A percentile compares a stretch with the other conserved stretches of the same genome.
These are phyloP conservation scores for Drosophila sordidapex DNA, from an alignment of 2,888 invertebrate species.

Conservation along the genomic window DNA sequence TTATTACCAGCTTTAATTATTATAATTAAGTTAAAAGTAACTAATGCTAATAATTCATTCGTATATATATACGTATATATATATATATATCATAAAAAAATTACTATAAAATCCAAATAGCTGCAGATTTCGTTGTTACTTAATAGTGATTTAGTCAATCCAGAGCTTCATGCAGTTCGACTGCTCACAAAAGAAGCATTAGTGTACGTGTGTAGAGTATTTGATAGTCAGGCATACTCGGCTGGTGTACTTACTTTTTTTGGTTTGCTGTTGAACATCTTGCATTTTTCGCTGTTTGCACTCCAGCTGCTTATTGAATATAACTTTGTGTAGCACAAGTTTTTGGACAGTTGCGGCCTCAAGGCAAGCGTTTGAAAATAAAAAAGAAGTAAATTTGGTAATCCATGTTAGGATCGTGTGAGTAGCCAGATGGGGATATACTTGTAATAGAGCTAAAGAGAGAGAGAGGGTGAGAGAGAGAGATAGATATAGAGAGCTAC, in stretches of 20 bases:
- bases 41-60: background rate
- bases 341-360: conserved; percentile 54
- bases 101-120: background rate
- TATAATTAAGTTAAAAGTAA: background rate
- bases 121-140: background rate
- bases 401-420: conserved; percentile 22
- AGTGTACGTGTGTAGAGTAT: background rate
- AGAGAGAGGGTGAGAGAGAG: conserved; percentile 5
- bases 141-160: background rate
- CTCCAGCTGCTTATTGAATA: conserved; percentile 68
- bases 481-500: conserved; percentile 10
- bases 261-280: conserved; percentile 17
- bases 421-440: conserved; percentile 41
- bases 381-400: conserved; percentile 15
- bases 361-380: conserved; percentile 14
- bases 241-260: background rate
- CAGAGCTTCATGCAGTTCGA: background rate
- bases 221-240: background rate
- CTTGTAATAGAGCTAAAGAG: background rate
- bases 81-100: background rate
- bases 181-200: background rate
- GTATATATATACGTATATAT: background rate
- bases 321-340: conserved; percentile 62
- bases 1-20: background rate
- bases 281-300: conserved; percentile 42